Base-by-base conservation (phyloP, 2,888 invertebrate species). In the Piscicola geometra region DNA sequence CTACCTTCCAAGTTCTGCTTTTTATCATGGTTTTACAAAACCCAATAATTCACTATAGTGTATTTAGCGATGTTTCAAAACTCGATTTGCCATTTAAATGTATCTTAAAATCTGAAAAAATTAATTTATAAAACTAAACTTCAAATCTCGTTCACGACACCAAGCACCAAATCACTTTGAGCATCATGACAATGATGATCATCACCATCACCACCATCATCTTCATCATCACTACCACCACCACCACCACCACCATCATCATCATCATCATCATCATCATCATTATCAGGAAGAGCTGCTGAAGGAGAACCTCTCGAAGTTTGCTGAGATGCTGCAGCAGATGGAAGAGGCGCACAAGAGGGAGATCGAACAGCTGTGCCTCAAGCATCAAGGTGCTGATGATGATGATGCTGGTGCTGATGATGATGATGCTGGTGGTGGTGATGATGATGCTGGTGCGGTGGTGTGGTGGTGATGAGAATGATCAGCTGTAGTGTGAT, bases 291-390 rank as follows among this genome's bases (percentile, higher is more conserved):
- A 78, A 32, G 78, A 79, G 69, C 78, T 84, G 73, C 78, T 81
- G 74, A 77, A 78, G 33, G 81, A 81, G n/a, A 80, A 81, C 76
- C 79, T 81, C 78, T 76, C 77, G 30, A 79, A 81, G 76, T 77
- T 83, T 66, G 81, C 82, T 69, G 79, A 79, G 25, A 78, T 82
- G 64, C 79, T 82, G 56, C 75, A 77, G 9, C 79, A 81, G 36
- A 78, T 83, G 76, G 81, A 81, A 25, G 73, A 79, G 28, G 75
- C 79, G 12, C 82, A 83, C 71, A 76, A 80, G 35, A 72, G 28
- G 21, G 76, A 78, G 56, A 33, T 78, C 0, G 47, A 76, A 50
- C 50, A 68, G 18, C 76, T 78, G 1, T 32, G 70, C 41, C 33
- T 52, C 25, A 74, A 71, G 50, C 69, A 78, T 47, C 64, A 76